Evolutionary conservation across 1,140 invertebrate genomes (phyloP), one percentile per base, ranked within the genome.

Genomic region (Phocides pigmalion): DNA sequence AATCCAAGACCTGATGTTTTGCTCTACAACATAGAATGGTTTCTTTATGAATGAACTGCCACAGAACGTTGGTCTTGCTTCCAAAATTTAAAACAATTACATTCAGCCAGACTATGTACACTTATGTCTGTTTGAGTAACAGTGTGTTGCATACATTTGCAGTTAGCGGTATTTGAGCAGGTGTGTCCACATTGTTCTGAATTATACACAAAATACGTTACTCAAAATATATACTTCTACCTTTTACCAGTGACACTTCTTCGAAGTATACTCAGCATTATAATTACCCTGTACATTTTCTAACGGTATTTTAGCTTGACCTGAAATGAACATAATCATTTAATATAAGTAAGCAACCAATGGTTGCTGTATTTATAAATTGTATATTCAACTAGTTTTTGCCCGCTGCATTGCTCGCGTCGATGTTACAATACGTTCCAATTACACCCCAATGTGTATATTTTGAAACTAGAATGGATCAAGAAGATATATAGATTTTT

Each of bases 31-130:
- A 17, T 11, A 5, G n/a, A 35, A 35, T 35, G 32, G 11, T 4
- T 51, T 51, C 9, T 37, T 51, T 51, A 37, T 51, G 28, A 51
- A 51, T 51, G 28, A 51, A 51, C 37, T 51, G n/a, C 11, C 37
- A 51, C 12, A 51, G 16, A 51, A 19, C 11, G 49, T 2, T 50
- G 14, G 19, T 9, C n/a, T 49, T 17, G 16, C 42, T 20, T 47
- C 11, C 25, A 61, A 61, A 47, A 49, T 49, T 28, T 49, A 16
- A 49, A 50, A 50, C 12, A 9, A 16, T 32, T 50, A 12, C 25
- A 32, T 35, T 35, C 46, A 17, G 25, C 47, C 47, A 50, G 25
- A 32, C 25, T 16, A 11, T 17, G 47, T 37, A 51, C 15, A 51
- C 25, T 35, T 17, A 35, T 35, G 35, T 51, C 49, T 51, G 17